Evolutionary conservation across 2,888 invertebrate species (phyloP), one percentile per base, ranked within the genome.

Genomic region (Octonoba sinensis): DNA sequence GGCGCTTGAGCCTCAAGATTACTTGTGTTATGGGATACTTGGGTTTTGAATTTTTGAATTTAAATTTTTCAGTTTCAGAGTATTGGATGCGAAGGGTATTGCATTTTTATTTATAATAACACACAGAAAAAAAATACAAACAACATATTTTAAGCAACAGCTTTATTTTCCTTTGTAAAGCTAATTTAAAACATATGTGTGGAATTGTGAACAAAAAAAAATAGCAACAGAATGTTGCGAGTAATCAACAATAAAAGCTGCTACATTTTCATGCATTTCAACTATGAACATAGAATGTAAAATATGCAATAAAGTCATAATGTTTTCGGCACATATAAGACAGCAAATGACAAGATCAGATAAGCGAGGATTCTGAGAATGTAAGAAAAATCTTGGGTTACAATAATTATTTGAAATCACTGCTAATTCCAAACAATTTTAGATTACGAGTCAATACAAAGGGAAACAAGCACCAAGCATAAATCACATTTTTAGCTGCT

Each of bases 161-260:
- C 69, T 82, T 82, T 82, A 82, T 82, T 82, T 82, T 82, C 81
- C 70, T 82, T 75, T 82, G 81, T 82, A 82, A 82, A 82, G 81
- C 81, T 82, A 82, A 65, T 75, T 81, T 64, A 82, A 82, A 82
- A 82, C 81, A 82, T 47, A 74, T 69, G 73, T 67, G 56, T 74
- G 74, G 74, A 75, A 82, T 75, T 59, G 64, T 74, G 65, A 82
- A 74, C 70, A 82, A 65, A n/a, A n/a, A n/a, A n/a, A n/a, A 82
- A 82, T 64, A 70, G 81, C 74, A 82, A 82, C 81, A 57, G 54
- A 81, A 59, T 44, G 81, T 75, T 82, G 74, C 75, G 54, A 65
- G 64, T 71, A 18, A 65, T 70, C 56, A 67, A 79, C 65, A 73
- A 73, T 78, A 79, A 82, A 82, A 82, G 81, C 81, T 82, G 81